Conservation (phyloP, 1,140 invertebrate species). For the Calosoma granatense region DNA sequence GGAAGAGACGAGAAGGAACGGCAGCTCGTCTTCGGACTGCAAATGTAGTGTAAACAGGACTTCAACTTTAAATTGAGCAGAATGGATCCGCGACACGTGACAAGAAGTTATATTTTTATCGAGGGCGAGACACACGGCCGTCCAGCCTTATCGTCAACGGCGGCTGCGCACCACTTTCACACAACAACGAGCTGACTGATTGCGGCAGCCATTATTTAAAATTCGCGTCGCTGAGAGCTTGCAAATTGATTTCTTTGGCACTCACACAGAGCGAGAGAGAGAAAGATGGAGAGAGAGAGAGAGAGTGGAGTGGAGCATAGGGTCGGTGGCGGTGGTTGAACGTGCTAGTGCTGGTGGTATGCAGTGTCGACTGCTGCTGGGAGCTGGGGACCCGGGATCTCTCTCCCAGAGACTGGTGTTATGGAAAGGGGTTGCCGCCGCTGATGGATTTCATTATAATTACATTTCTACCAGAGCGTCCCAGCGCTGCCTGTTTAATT, state of each 20-base stretch:
- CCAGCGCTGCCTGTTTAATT: slow-evolving; percentile 19
- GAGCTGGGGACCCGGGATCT: neutral
- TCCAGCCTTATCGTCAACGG: slow-evolving; percentile 11
- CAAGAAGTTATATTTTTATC: slow-evolving; percentile 30
- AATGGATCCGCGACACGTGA: slow-evolving; percentile 28
- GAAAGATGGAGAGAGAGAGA: too few species aligned
- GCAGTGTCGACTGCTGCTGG: too few species aligned
- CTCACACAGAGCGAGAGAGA: too few species aligned
- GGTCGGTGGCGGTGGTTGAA: too few species aligned
- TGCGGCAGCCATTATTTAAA: slow-evolving; percentile 29
- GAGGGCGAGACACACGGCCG: slow-evolving; percentile 14
- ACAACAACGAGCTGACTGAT: slow-evolving; percentile 16
- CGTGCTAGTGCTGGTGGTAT: too few species aligned
- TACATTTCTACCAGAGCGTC: slow-evolving; percentile 24
- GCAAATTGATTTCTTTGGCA: slow-evolving; percentile 25
- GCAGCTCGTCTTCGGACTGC: slow-evolving; percentile 16
- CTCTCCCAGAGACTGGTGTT: neutral
- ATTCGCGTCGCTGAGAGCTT: slow-evolving; percentile 26
- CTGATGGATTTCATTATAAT: slow-evolving; percentile 33
- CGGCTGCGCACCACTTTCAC: slow-evolving; percentile 10
- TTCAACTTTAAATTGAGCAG: slow-evolving; percentile 29
- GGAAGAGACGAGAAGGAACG: slow-evolving; percentile 12
- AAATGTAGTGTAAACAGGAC: slow-evolving; percentile 28
- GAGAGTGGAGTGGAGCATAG: too few species aligned
- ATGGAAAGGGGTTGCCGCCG: neutral